Evolutionary conservation across 37 sponge, comb jelly and placozoan genomes (phyloP).

Genomic region (Crambe crambe): DNA sequence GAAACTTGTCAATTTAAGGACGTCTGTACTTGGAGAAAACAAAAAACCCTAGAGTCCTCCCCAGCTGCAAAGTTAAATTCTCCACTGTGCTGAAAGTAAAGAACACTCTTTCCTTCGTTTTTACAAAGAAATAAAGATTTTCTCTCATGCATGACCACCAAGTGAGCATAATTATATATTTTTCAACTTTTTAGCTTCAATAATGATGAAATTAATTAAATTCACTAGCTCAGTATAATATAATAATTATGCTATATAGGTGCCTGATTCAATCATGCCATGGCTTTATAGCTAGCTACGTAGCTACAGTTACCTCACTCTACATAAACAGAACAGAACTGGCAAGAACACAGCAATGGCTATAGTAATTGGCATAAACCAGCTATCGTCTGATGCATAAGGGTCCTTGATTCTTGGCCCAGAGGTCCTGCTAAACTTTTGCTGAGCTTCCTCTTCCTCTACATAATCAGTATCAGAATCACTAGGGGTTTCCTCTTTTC

Average conservation of each 20-base stretch:
- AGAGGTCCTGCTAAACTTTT: slow-evolving; percentile 82
- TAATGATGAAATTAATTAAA: no score
- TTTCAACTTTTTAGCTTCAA: no score
- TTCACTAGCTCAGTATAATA: no score
- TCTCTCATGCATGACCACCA: no score
- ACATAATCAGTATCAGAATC: slow-evolving; percentile 50
- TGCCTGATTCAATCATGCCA: no score
- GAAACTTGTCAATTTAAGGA: slow-evolving; percentile 41
- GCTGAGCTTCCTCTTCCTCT: slow-evolving; percentile 18
- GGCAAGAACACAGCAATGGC: slow-evolving; percentile 93
- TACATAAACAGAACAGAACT: slow-evolving; percentile 86
- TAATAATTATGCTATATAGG: no score
- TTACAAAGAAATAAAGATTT: no score
- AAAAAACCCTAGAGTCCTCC: slow-evolving; percentile 19
- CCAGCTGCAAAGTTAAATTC: slow-evolving; percentile 12
- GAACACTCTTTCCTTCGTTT: no score
- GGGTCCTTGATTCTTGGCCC: slow-evolving; percentile 78
- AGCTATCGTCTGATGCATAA: slow-evolving; percentile 82
- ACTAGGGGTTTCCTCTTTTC: neutral
- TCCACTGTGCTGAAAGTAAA: no score
- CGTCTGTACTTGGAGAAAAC: slow-evolving; percentile 47
- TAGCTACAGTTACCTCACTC: slow-evolving; percentile 53
- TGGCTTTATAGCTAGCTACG: no score
- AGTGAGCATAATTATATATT: no score
- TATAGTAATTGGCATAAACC: slow-evolving; percentile 91